These are phyloP conservation scores for Prosopocoilus inquinatus DNA, from an alignment of 2,888 invertebrate genomes.

Conservation along the genomic window DNA sequence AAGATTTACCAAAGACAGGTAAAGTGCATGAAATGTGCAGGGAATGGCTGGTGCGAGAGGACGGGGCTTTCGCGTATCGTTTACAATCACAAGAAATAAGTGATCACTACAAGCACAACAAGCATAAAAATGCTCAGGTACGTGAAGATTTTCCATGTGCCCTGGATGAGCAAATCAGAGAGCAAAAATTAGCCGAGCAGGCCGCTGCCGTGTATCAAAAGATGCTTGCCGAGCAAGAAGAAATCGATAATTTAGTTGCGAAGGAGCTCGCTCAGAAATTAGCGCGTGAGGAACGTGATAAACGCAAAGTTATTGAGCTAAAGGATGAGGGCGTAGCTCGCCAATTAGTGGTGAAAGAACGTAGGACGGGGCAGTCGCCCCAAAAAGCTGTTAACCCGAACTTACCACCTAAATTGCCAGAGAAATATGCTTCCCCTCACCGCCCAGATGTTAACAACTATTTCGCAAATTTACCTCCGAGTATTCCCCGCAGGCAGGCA, in stretches of 20 bases:
- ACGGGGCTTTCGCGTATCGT: constrained; percentile 76
- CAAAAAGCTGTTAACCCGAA: constrained; percentile 23
- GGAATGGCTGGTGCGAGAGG: constrained; percentile 82
- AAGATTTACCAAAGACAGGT: constrained; percentile 42
- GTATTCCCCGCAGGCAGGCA: constrained; percentile 42
- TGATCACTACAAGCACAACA: constrained; percentile 73
- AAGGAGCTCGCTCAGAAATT: constrained; percentile 63
- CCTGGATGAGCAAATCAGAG: constrained; percentile 68
- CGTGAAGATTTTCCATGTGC: constrained; percentile 78
- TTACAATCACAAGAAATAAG: constrained; percentile 80
- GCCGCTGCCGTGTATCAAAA: constrained; percentile 61
- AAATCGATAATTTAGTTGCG: constrained; percentile 66
- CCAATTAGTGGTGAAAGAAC: constrained; percentile 52
- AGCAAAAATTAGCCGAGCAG: constrained; percentile 63
- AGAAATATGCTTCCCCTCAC: constrained; percentile 36
- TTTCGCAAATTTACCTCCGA: constrained; percentile 38
- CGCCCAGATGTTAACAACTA: constrained; percentile 37
- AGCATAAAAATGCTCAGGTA: constrained; percentile 21
- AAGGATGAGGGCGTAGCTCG: constrained; percentile 56
- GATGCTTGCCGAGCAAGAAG: constrained; percentile 67
- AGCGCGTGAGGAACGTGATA: constrained; percentile 56
- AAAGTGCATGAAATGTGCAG: constrained; percentile 73
- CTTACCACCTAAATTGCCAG: constrained; percentile 25
- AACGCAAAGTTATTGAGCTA: constrained; percentile 55
- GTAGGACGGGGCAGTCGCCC: background rate